Evolutionary conservation across 2,888 invertebrate species (phyloP), one percentile per base, ranked within the genome.

Genomic region (Drosophila neutralis): DNA sequence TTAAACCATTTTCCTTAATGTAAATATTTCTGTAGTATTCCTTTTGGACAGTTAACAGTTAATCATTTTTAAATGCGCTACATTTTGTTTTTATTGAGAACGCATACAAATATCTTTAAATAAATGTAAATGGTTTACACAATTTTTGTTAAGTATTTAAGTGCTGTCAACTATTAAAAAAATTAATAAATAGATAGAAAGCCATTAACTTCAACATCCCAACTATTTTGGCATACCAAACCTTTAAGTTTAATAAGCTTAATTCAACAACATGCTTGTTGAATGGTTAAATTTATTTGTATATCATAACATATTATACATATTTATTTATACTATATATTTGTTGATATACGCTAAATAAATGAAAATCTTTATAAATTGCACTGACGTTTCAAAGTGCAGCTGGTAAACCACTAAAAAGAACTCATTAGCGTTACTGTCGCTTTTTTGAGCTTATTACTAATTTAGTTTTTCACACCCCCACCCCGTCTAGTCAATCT

Each of bases 391-490:
- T 53, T 6, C 7, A 6, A 24, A 24, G 7, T 36, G 11, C 1
- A 6, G 18, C 7, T 18, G n/a, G 8, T 52, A 10, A 35, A 6
- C 35, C 24, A 53, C 10, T 21, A 10, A 21, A 35, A 11, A 4
- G 0, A 24, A 18, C 10, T 8, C 1, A 11, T 53, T 24, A 1
- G n/a, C 1, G 13, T 5, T 24, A 54, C 36, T 38, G 1, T 54
- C 10, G 24, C 11, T 45, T 38, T 40, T 15, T 3, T 48, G 27
- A 21, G 3, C 53, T 35, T 33, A 49, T 66, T 71, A 48, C 73
- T 18, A 35, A 11, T 42, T 52, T 40, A 40, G 11, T 35, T 53
- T 49, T 33, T 36, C 21, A 57, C 48, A 62, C 73, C 67, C 53
- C 52, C 63, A 81, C n/a, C 66, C 52, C 31, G 27, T 4, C 11